Percentiles rank a stretch among this genome's conserved stretches.
phyloP scores from a whole-genome alignment of 2,797 vertebrate species.

The Sus cebifrons region DNA sequence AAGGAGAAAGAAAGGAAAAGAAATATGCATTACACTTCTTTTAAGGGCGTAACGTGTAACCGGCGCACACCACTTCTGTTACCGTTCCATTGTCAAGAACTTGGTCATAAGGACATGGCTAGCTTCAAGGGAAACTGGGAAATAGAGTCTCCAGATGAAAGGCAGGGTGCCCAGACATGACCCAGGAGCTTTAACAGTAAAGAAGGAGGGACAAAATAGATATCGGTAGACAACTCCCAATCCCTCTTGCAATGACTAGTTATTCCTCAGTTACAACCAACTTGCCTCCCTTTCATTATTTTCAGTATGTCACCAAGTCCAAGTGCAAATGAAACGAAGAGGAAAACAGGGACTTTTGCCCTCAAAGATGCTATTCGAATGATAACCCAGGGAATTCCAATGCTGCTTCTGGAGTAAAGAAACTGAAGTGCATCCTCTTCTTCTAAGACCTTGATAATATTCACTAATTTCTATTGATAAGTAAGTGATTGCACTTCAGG shows the following conservation, averaged over 20 bases:
- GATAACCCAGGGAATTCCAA: background rate
- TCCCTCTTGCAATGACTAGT: background rate
- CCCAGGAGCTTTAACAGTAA: background rate
- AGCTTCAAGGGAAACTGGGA: background rate
- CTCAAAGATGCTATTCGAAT: background rate
- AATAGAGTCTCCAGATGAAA: background rate
- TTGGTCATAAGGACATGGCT: background rate
- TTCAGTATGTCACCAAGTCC: background rate
- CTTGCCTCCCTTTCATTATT: background rate
- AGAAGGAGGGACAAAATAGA: background rate
- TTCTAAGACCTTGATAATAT: background rate
- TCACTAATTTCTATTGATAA: slow-evolving; percentile 8
- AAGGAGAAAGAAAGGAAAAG: background rate
- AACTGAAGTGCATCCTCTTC: background rate
- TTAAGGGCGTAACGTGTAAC: background rate
- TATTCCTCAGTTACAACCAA: background rate
- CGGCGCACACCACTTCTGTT: background rate
- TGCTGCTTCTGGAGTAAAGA: background rate
- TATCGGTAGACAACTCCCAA: background rate
- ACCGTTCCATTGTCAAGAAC: background rate
- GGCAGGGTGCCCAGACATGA: background rate
- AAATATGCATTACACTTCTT: background rate
- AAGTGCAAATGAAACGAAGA: slow-evolving; percentile 19
- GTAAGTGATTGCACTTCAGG: background rate
- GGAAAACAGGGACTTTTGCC: background rate